Evolutionary conservation across 2,113 vertebrate genomes (phyloP).

Genomic region (Rhynchomys soricoides): DNA sequence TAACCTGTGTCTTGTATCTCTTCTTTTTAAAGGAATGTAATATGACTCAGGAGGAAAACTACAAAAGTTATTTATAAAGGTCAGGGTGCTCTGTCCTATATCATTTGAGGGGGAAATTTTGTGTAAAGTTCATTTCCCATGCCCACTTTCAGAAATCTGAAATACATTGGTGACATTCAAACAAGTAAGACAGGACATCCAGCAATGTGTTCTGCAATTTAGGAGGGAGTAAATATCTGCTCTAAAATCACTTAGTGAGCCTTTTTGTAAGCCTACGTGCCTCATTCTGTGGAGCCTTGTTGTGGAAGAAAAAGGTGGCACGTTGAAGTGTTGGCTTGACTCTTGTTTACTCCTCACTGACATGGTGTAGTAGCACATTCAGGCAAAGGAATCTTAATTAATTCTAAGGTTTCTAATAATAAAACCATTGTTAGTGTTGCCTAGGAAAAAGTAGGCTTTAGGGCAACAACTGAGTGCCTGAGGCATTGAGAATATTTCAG

Average conservation of each 20-base stretch:
- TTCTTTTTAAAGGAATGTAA: background rate
- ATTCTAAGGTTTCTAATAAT: conserved; percentile 41
- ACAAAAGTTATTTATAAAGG: background rate
- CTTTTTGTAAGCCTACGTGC: background rate
- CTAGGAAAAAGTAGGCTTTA: conserved; percentile 22
- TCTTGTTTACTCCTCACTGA: conserved; percentile 35
- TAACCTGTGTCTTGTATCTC: background rate
- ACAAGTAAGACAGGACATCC: background rate
- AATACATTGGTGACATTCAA: background rate
- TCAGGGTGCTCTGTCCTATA: background rate
- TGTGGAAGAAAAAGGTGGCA: background rate
- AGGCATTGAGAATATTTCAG: conserved; percentile 51
- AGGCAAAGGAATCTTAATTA: conserved; percentile 44
- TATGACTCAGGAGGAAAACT: background rate
- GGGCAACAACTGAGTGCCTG: background rate
- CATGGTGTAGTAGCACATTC: background rate
- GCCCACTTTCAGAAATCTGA: background rate
- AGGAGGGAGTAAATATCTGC: conserved; percentile 32
- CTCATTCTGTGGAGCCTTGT: background rate
- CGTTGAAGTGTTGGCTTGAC: background rate
- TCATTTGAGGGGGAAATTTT: background rate
- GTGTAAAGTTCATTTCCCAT: background rate
- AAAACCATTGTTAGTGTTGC: conserved; percentile 1
- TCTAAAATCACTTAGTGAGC: conserved; percentile 44
- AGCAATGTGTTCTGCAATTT: background rate